Conservation (phyloP, 2,113 vertebrate species). For the Malurus melanocephalus region DNA sequence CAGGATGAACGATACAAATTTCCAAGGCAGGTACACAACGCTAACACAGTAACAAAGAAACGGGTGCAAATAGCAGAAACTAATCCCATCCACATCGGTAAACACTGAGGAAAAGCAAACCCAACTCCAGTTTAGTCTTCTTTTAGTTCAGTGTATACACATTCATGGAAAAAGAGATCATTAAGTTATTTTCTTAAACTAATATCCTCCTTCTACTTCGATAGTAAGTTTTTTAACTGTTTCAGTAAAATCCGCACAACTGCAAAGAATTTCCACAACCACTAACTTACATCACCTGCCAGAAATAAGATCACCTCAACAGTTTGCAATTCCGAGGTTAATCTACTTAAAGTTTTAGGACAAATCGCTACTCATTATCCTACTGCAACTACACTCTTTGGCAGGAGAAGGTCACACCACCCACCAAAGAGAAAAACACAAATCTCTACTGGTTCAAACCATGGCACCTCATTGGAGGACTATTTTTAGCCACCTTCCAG, state of each 20-base stretch:
- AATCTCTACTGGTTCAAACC: background rate
- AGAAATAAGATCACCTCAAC: slow-evolving; percentile 24
- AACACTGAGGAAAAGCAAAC: background rate
- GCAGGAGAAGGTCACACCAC: background rate
- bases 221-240: background rate
- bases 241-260: background rate
- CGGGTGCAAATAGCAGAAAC: rapidly evolving
- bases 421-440: background rate
- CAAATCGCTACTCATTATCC: background rate
- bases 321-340: background rate
- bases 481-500: background rate
- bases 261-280: background rate
- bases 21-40: background rate
- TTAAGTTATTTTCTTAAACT: background rate
- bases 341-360: slow-evolving; percentile 19
- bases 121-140: background rate
- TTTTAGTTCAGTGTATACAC: background rate
- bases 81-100: background rate
- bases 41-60: background rate
- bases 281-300: background rate
- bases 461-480: background rate
- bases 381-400: background rate
- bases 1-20: background rate
- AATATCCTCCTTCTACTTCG: background rate
- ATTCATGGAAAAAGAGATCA: background rate